These are phyloP conservation scores for Meloidogyne hapla DNA, from an alignment of 1,140 invertebrate genomes.

Conservation along the genomic window DNA sequence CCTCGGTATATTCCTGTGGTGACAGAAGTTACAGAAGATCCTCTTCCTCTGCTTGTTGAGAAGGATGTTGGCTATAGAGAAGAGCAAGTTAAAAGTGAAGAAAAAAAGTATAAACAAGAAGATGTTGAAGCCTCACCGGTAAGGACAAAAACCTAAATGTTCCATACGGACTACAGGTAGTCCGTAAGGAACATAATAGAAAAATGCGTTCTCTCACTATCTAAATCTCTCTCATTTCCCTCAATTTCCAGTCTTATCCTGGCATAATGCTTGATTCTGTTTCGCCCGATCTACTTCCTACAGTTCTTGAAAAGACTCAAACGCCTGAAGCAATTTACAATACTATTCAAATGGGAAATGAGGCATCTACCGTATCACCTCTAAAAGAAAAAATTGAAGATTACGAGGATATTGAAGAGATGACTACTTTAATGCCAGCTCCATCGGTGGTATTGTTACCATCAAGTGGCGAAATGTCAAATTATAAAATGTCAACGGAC, in stretches of 20 bases:
- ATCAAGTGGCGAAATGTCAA: neutral
- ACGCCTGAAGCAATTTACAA: neutral
- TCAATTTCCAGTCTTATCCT: neutral
- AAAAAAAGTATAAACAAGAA: slow-evolving; percentile 1
- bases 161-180: too few species aligned
- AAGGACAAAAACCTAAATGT: neutral
- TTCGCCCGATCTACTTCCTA: neutral
- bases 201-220: too few species aligned
- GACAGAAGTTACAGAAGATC: neutral
- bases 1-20: neutral
- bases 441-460: neutral
- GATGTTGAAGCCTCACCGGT: neutral
- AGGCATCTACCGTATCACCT: neutral
- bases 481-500: neutral
- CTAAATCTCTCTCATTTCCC: neutral
- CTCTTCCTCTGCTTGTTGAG: neutral
- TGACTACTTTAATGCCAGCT: neutral
- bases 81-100: neutral
- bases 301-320: neutral
- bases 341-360: neutral
- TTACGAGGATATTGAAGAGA: neutral
- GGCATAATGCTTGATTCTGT: neutral
- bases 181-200: too few species aligned
- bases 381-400: neutral
- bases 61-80: neutral